phyloP scores from a whole-genome alignment of 1,140 invertebrate genomes.

The Drosophila murphyi region DNA sequence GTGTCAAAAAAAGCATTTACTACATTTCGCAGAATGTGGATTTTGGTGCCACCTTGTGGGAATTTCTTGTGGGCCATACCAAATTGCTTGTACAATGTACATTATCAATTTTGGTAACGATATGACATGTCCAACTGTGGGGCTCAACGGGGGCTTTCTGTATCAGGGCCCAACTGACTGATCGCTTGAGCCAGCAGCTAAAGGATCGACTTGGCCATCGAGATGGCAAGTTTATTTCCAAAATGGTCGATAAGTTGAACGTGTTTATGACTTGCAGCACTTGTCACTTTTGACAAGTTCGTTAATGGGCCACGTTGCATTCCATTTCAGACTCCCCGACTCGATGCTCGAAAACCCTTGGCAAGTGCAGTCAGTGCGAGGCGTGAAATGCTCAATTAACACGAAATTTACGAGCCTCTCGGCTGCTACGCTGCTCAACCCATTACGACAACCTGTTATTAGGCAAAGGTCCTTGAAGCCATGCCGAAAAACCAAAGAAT shows the following conservation, averaged over 20 bases:
- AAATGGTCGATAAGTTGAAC: slow-evolving; percentile 66
- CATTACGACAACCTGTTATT: slow-evolving; percentile 68
- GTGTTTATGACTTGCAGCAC: slow-evolving; percentile 72
- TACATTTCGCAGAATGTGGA: slow-evolving; percentile 37
- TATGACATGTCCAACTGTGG: slow-evolving; percentile 54
- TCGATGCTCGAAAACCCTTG: neutral
- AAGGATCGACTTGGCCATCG: slow-evolving; percentile 46
- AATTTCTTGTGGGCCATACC: slow-evolving; percentile 36
- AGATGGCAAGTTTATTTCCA: slow-evolving; percentile 55
- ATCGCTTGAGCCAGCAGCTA: slow-evolving; percentile 13
- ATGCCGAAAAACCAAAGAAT: slow-evolving; percentile 8
- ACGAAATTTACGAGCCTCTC: slow-evolving; percentile 64
- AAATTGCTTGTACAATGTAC: slow-evolving; percentile 28
- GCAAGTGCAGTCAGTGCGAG: slow-evolving; percentile 38
- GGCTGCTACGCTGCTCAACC: slow-evolving; percentile 41
- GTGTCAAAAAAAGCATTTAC: slow-evolving; percentile 79
- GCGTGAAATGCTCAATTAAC: slow-evolving; percentile 77
- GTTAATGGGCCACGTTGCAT: slow-evolving; percentile 64
- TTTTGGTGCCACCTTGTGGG: slow-evolving; percentile 38
- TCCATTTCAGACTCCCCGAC: neutral
- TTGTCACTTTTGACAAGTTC: slow-evolving; percentile 77
- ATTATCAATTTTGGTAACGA: slow-evolving; percentile 26
- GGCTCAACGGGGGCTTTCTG: slow-evolving; percentile 43
- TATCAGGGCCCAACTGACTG: slow-evolving; percentile 41
- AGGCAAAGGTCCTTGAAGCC: slow-evolving; percentile 71